A percentile compares a stretch with the other conserved stretches of the same genome.
These are phyloP conservation scores for Meloidogyne floridensis DNA, from an alignment of 1,140 invertebrate genomes.

Conservation along the genomic window DNA sequence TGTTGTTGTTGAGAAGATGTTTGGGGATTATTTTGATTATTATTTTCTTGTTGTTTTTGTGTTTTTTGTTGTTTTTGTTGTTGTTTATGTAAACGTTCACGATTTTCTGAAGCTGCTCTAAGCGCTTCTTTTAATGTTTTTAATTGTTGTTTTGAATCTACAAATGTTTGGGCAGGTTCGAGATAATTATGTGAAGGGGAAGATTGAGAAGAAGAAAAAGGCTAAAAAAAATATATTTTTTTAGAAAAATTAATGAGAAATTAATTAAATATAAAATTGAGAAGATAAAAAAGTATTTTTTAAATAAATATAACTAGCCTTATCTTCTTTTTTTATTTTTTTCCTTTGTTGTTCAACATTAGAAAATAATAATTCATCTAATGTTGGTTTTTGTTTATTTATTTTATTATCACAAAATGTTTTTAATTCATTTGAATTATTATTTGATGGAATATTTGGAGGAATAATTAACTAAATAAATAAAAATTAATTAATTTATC, in stretches of 20 bases:
- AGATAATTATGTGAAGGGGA: background rate
- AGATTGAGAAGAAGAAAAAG: background rate
- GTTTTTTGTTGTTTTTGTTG: conserved; percentile 23
- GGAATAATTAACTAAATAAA: background rate
- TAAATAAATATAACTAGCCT: background rate
- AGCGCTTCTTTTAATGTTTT: conserved; percentile 50
- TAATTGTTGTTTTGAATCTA: conserved; percentile 37
- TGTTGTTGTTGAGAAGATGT: background rate
- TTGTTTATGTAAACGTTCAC: conserved; percentile 35
- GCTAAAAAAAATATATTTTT: background rate
- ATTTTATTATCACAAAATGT: background rate
- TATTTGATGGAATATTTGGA: background rate
- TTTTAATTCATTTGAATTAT: background rate
- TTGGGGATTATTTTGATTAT: conserved; percentile 22
- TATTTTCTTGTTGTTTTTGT: background rate
- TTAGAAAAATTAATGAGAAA: no score
- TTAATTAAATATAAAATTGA: no score
- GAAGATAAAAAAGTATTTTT: background rate
- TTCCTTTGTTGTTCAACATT: background rate
- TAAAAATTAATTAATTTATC: background rate
- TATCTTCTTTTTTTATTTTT: background rate
- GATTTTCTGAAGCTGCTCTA: conserved; percentile 34
- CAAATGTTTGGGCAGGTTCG: no score
- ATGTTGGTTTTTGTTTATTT: background rate
- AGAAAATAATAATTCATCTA: background rate